These are phyloP conservation scores for Syrmaticus mikado DNA, from an alignment of 2,113 vertebrate species.

Conservation along the genomic window DNA sequence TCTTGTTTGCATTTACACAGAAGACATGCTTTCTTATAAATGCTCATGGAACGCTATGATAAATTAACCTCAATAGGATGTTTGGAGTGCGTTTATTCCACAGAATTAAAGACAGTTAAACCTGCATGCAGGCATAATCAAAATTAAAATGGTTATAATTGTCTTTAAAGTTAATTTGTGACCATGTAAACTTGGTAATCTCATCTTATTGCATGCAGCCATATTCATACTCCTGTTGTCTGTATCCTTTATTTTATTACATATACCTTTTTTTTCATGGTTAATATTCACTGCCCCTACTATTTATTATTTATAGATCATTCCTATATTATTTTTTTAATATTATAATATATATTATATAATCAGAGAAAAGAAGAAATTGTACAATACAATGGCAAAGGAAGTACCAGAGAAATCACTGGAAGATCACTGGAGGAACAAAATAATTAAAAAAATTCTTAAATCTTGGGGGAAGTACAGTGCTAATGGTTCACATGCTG, in stretches of 20 bases:
- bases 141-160: neutral
- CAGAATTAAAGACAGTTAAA: neutral
- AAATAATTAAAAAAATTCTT: neutral
- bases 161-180: neutral
- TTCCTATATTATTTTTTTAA: neutral
- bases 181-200: neutral
- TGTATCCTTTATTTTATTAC: neutral
- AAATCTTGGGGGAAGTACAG: neutral
- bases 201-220: neutral
- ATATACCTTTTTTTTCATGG: neutral
- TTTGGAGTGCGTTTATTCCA: neutral
- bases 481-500: neutral
- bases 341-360: too few relatives aligned
- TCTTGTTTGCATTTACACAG: neutral
- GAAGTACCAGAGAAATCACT: neutral
- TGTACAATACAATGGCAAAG: neutral
- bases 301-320: neutral
- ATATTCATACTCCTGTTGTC: neutral
- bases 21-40: neutral
- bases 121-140: neutral
- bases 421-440: neutral
- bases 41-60: neutral
- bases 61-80: neutral
- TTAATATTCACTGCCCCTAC: fast-evolving
- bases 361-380: neutral